Evolutionary conservation across 2,888 invertebrate species (phyloP).

Genomic region (Drosophila monieri): DNA sequence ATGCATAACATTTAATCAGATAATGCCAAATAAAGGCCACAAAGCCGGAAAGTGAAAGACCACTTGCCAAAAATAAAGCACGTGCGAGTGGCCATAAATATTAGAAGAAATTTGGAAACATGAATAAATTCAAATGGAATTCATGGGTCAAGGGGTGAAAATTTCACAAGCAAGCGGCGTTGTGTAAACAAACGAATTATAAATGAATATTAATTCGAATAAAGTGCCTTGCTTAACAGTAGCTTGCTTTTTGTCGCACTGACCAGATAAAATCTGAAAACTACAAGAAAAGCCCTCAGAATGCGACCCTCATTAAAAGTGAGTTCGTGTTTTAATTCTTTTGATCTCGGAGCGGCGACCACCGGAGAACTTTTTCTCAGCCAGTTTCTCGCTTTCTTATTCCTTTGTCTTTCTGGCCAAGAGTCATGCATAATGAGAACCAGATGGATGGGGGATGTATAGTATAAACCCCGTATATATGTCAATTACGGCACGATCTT

Average conservation of each 20-base stretch:
- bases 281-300: conserved; percentile 1
- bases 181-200: neutral
- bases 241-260: conserved; percentile 16
- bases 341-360: conserved; percentile 40
- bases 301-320: conserved; percentile 30
- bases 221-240: conserved; percentile 6
- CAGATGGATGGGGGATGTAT: conserved; percentile 5
- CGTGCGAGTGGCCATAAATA: conserved; percentile 21
- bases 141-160: neutral
- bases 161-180: neutral
- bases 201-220: conserved; percentile 24
- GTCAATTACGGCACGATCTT: conserved; percentile 77
- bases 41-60: conserved; percentile 46
- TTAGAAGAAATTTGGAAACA: conserved; percentile 23
- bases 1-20: conserved; percentile 54
- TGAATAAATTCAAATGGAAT: neutral
- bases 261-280: conserved; percentile 9
- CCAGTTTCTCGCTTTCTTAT: conserved; percentile 14
- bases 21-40: conserved; percentile 38
- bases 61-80: conserved; percentile 1
- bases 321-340: conserved; percentile 34
- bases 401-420: conserved; percentile 36
- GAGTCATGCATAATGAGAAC: conserved; percentile 66
- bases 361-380: conserved; percentile 39
- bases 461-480: conserved; percentile 61